Conservation (phyloP, 1,140 invertebrate species). For the Drosophila nigrodunni region DNA sequence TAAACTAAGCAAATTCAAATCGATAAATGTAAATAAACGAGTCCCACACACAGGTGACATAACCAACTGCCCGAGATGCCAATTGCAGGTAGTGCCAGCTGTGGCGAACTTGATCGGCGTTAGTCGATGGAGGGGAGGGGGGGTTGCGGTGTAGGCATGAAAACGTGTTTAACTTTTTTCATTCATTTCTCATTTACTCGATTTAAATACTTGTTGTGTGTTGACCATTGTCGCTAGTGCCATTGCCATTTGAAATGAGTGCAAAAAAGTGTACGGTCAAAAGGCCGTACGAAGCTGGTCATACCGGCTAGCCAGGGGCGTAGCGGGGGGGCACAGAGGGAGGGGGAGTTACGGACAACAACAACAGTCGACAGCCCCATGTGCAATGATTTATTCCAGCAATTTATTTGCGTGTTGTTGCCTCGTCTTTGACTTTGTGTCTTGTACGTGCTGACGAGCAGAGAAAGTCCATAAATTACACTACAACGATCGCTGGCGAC, state of each 20-base stretch:
- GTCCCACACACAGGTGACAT: slow-evolving; percentile 62
- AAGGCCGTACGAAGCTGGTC: slow-evolving; percentile 56
- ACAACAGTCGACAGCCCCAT: slow-evolving; percentile 44
- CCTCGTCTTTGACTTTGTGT: slow-evolving; percentile 68
- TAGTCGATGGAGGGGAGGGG: background rate
- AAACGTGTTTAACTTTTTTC: slow-evolving; percentile 32
- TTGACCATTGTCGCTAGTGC: slow-evolving; percentile 11
- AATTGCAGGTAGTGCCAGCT: background rate
- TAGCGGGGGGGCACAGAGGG: too few relatives aligned
- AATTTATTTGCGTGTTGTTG: slow-evolving; percentile 74
- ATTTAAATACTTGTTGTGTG: slow-evolving; percentile 12
- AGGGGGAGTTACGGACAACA: background rate
- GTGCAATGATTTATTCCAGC: slow-evolving; percentile 78
- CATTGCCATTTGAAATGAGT: slow-evolving; percentile 60
- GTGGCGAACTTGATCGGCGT: background rate
- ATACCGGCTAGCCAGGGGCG: slow-evolving; percentile 4
- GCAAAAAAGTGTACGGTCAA: slow-evolving; percentile 73
- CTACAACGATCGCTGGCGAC: slow-evolving; percentile 53
- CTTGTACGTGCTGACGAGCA: slow-evolving; percentile 84
- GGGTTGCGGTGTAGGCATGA: background rate
- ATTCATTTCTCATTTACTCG: background rate
- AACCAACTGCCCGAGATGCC: slow-evolving; percentile 76
- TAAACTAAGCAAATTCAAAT: slow-evolving; percentile 46
- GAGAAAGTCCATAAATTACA: slow-evolving; percentile 81
- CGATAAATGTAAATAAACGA: slow-evolving; percentile 62